Evolutionary conservation across 2,113 vertebrate genomes (phyloP), one percentile per base, ranked within the genome.

Genomic region (Collichthys lucidus): DNA sequence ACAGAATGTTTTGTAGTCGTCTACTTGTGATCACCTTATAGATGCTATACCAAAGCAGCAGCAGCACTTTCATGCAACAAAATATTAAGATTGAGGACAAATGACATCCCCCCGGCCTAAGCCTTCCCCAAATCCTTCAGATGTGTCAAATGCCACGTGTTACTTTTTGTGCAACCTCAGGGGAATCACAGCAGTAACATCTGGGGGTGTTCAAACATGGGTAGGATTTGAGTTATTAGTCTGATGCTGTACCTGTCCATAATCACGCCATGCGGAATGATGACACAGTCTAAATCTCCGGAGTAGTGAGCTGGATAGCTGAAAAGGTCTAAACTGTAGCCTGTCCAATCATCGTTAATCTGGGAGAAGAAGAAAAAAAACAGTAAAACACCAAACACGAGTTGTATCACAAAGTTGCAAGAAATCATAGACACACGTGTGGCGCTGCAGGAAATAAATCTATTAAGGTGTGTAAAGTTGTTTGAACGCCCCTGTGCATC

Each of bases 281-380:
- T 93, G 74, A 98, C 96, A 2, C 94, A 95, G 44, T 97, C 96
- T 91, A 98, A 86, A 81, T 98, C 97, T 79, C 95, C 96, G 0
- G 91, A 94, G 88, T 98, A 98, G 86, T 98, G 96, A 29, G 96
- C 92, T 5, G 97, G 97, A 12, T 95, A 96, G n/a, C 92, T 95
- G 90, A 98, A 98, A 56, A 98, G 95, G 85, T 97, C 96, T 92
- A 97, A 92, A 82, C 94, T 94, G 89, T 98, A 98, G 22, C 97
- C 97, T 0, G 97, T 95, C 95, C 97, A 98, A 7, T 94, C 86
- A 67, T 97, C 96, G 68, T 87, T 91, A 91, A 98, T 97, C 97
- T 98, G 72, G 77, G 50, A 59, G 70, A 17, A 14, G 26, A 26
- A 26, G 26, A n/a, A 60, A 59, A 67, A 17, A 11, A n/a, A 57